Base-by-base conservation (phyloP, 2,113 vertebrate species). In the Prinia subflava region DNA sequence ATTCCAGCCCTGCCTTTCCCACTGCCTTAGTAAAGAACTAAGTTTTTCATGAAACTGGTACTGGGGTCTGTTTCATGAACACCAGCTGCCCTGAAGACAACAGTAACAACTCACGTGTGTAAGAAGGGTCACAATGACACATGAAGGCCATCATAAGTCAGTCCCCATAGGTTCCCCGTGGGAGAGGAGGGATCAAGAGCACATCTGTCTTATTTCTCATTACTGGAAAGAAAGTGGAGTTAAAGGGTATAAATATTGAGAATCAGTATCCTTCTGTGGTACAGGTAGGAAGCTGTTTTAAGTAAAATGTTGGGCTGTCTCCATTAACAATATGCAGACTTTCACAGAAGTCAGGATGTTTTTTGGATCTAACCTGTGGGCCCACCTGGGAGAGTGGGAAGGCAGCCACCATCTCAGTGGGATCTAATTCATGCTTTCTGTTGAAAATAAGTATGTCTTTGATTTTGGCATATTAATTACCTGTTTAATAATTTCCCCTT, bases 401-500 rank as follows among this genome's bases (percentile, higher is more conserved):
- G 21, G 9, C 25, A 69, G 31, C 24, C 4, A 5, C 50, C 23
- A 1, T 77, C 25, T 74, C n/a, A 33, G 3, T 56, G 31, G 10
- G 7, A 27, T 69, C 31, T 50, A 7, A 57, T 78, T 84, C 19
- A 60, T 30, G 6, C 28, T 76, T 91, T 77, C 33, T 77, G 13
- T 44, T 92, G 65, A 63, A 87, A 84, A 23, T 44, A 37, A 30
- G 4, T 10, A 1, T 64, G 4, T 67, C 28, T 10, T n/a, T 73
- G 4, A 41, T 31, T 56, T 60, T 1, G 0, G 13, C 9, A 8
- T 73, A 0, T 10, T 65, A 65, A 60, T 59, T 77, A 76, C 25
- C 18, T 25, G 2, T 79, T 88, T 13, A 46, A 30, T 70, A 3
- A 56, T 89, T 84, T 67, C 2, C 30, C 7, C 6, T 67, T 15